Conservation (phyloP, 2,113 vertebrate species). For the Hippocampus barbouri region DNA sequence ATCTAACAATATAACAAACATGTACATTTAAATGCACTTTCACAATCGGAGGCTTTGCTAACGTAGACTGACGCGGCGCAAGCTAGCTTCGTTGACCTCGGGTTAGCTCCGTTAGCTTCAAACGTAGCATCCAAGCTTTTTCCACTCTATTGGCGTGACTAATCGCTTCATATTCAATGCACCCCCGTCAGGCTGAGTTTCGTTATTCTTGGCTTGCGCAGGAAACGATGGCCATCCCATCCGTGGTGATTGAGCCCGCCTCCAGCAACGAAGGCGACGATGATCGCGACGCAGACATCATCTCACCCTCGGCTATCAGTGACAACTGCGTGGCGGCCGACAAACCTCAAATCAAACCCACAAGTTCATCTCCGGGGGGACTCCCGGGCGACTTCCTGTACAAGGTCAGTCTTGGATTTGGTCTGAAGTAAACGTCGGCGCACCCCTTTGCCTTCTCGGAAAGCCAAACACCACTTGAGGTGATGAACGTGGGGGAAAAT, state of each 20-base stretch:
- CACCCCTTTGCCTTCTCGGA: not conserved
- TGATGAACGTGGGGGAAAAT: not conserved
- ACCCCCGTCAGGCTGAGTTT: too few relatives aligned
- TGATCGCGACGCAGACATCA: slow-evolving; percentile 73
- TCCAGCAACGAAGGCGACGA: slow-evolving; percentile 92
- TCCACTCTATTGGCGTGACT: too few relatives aligned
- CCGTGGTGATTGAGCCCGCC: slow-evolving; percentile 90
- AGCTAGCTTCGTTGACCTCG: too few relatives aligned
- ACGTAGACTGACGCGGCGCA: too few relatives aligned
- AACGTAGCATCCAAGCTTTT: too few relatives aligned
- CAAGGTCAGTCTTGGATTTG: slow-evolving; percentile 72
- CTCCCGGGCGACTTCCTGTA: slow-evolving; percentile 82
- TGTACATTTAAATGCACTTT: not conserved
- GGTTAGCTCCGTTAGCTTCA: too few relatives aligned
- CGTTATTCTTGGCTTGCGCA: slow-evolving; percentile 28
- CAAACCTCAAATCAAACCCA: slow-evolving; percentile 45
- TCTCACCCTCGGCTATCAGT: slow-evolving; percentile 54
- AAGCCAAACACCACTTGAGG: too few relatives aligned
- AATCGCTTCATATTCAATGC: too few relatives aligned
- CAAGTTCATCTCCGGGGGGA: slow-evolving; percentile 44
- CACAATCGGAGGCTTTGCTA: not conserved
- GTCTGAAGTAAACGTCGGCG: too few relatives aligned
- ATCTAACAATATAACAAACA: too few relatives aligned
- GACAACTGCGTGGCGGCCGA: slow-evolving; percentile 55
- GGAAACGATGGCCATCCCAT: slow-evolving; percentile 88